These are phyloP conservation scores for Melipona beecheii DNA, from an alignment of 2,888 invertebrate species.

Conservation along the genomic window DNA sequence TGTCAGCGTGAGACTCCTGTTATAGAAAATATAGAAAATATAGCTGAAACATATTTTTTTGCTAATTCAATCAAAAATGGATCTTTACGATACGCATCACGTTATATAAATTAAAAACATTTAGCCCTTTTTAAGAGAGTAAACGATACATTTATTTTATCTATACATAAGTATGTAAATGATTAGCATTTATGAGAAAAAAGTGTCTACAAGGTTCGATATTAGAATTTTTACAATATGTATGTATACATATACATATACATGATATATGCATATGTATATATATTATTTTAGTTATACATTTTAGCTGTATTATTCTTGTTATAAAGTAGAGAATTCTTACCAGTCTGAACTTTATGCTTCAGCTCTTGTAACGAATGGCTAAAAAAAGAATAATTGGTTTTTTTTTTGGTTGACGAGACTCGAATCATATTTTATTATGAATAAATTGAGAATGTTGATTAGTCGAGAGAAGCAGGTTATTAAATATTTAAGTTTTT, in stretches of 20 bases:
- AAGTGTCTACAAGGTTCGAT: slow-evolving; percentile 60
- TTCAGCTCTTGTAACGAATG: slow-evolving; percentile 3
- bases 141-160: slow-evolving; percentile 45
- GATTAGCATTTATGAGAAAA: slow-evolving; percentile 43
- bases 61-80: slow-evolving; percentile 40
- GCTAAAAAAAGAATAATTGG: too few species aligned
- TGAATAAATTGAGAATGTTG: background rate
- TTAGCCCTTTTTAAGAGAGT: slow-evolving; percentile 27
- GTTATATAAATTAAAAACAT: slow-evolving; percentile 30
- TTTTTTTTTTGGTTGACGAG: slow-evolving; percentile 2
- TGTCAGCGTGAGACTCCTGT: slow-evolving; percentile 50
- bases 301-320: slow-evolving; percentile 35
- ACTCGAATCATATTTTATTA: slow-evolving; percentile 7
- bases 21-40: slow-evolving; percentile 51
- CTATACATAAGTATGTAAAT: slow-evolving; percentile 28
- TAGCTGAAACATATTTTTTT: slow-evolving; percentile 29
- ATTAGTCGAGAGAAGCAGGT: background rate
- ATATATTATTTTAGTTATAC: slow-evolving; percentile 19
- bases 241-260: background rate
- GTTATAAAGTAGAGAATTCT: slow-evolving; percentile 34
- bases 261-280: background rate
- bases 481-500: background rate
- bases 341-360: slow-evolving; percentile 14
- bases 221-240: slow-evolving; percentile 58
- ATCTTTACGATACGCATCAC: slow-evolving; percentile 20